Base-by-base conservation (phyloP, 2,797 vertebrate species). In the Antrozous pallidus region DNA sequence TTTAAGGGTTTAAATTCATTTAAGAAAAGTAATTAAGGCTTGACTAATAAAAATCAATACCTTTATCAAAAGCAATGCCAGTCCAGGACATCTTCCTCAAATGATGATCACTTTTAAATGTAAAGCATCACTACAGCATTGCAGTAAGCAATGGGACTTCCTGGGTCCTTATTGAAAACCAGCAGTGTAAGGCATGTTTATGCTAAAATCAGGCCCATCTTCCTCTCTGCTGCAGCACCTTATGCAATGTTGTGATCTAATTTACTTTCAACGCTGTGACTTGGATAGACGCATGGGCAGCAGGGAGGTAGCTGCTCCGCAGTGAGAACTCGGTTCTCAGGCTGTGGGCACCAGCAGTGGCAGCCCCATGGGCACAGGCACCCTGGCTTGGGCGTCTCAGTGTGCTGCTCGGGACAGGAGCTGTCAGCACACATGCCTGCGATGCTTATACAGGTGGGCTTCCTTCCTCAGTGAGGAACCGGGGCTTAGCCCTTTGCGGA, bases 331-430 rank as follows among this genome's bases (percentile, higher is more conserved):
- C 2, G 26, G 0, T 3, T 42, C 47, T 8, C 13, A 24, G 24
- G 33, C 47, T 1, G 5, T 17, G 33, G 78, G 54, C 7, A 2
- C 49, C 26, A 9, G 26, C 22, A 49, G 17, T 58, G 20, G 22
- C 31, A 38, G 13, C 28, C 18, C 49, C 11, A 28, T 2, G 36
- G 47, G 5, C 26, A 14, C 77, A 36, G 33, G 11, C 11, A 1
- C 3, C 40, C 33, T 2, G 14, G 24, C 2, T 2, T 1, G 26
- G 9, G 0, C 0, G 7, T 45, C 0, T 18, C 40, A 70, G 45
- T 6, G 22, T 1, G 6, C 11, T 4, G 3, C 22, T 69, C 8
- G 24, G 51, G 40, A 24, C 12, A 18, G 73, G 18, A 47, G 31
- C n/a, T 54, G 74, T 17, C 2, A 2, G n/a, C 38, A 9, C 4